A percentile compares a stretch with the other conserved stretches of the same genome.
Conservation (phyloP, 2,113 vertebrate genomes). For the Oryzias melastigma region DNA sequence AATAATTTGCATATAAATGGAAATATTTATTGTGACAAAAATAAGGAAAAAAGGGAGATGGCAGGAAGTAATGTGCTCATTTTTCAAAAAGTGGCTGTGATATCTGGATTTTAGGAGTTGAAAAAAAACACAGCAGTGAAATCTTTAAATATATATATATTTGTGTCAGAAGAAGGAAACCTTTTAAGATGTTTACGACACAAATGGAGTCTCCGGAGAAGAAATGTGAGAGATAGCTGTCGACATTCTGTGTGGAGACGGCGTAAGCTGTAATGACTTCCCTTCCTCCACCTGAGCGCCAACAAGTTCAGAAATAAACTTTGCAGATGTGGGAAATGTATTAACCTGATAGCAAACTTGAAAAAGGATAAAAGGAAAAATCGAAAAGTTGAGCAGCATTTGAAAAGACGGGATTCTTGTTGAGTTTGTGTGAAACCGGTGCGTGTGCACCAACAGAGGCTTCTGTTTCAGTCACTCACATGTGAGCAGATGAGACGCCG, state of each 20-base stretch:
- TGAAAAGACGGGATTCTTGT: too few relatives aligned
- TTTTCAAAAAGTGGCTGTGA: constrained; percentile 77
- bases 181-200: constrained; percentile 77
- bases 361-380: constrained; percentile 34
- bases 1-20: constrained; percentile 86
- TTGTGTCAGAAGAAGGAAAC: constrained; percentile 57
- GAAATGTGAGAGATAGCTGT: constrained; percentile 72
- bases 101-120: constrained; percentile 77
- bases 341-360: constrained; percentile 55
- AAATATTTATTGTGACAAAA: constrained; percentile 81
- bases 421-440: constrained; percentile 6
- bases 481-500: too few relatives aligned
- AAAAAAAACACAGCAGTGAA: constrained; percentile 60
- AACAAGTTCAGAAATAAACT: constrained; percentile 72
- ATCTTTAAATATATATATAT: constrained; percentile 49
- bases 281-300: constrained; percentile 67
- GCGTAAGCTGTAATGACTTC: constrained; percentile 74
- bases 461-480: too few relatives aligned
- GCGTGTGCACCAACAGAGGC: constrained; percentile 27
- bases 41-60: constrained; percentile 58
- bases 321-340: constrained; percentile 64
- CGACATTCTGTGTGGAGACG: constrained; percentile 55
- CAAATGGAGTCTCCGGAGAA: constrained; percentile 67
- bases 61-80: constrained; percentile 77
- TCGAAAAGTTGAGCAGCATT: not conserved